Conservation (phyloP, 2,113 vertebrate species). For the Marcusenius ussheri region DNA sequence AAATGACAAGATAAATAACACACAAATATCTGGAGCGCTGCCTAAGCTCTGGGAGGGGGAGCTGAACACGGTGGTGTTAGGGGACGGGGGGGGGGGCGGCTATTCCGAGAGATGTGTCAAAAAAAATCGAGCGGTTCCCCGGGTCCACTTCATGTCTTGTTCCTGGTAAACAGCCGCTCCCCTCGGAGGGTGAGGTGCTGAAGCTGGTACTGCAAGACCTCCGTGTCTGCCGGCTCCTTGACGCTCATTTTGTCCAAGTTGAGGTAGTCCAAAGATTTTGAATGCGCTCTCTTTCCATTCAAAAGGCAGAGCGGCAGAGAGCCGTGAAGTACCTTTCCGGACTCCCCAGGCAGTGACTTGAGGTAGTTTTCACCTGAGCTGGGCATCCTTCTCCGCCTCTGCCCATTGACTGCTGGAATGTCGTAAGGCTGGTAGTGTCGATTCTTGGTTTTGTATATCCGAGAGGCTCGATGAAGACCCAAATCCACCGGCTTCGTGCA, state of each 20-base stretch:
- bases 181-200: constrained; percentile 87
- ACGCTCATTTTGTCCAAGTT: constrained; percentile 93
- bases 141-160: constrained; percentile 70
- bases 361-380: constrained; percentile 86
- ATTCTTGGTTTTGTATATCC: constrained; percentile 76
- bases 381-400: constrained; percentile 78
- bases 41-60: constrained; percentile 36
- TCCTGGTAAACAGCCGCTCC: constrained; percentile 79
- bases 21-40: constrained; percentile 27
- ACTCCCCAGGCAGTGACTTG: constrained; percentile 65
- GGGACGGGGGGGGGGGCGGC: neutral
- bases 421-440: constrained; percentile 92
- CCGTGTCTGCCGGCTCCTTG: constrained; percentile 87
- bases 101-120: constrained; percentile 19
- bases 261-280: constrained; percentile 97
- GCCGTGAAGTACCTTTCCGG: constrained; percentile 70
- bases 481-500: constrained; percentile 68
- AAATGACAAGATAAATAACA: constrained; percentile 39
- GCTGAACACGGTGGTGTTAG: constrained; percentile 25
- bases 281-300: constrained; percentile 80
- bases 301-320: constrained; percentile 83
- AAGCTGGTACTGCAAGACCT: constrained; percentile 87
- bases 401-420: constrained; percentile 78
- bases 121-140: neutral
- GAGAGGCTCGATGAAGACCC: constrained; percentile 70